phyloP scores from a whole-genome alignment of 2,888 invertebrate species.

The Andrena minutula region DNA sequence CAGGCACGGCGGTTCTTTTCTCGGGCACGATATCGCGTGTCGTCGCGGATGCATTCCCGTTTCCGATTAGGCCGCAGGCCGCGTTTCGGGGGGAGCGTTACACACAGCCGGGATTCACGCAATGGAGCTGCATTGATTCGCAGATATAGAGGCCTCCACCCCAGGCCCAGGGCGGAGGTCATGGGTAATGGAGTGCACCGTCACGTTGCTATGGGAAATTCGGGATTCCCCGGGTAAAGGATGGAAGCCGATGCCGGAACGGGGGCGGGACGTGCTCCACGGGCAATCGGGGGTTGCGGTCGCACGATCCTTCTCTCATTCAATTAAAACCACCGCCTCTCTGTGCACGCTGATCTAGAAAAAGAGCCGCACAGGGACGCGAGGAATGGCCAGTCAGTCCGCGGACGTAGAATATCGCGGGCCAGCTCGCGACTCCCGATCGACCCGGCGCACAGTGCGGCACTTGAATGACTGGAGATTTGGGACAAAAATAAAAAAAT shows the following conservation, averaged over 20 bases:
- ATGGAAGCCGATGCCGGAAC: conserved; percentile 46
- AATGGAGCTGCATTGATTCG: conserved; percentile 74
- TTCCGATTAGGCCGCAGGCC: conserved; percentile 56
- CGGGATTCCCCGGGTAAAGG: conserved; percentile 68
- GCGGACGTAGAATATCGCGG: too few species aligned
- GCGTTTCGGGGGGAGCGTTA: conserved; percentile 60
- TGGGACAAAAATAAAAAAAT: too few species aligned
- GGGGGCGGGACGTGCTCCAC: conserved; percentile 34
- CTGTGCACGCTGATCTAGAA: background rate
- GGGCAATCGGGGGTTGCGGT: conserved; percentile 28
- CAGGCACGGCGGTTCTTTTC: conserved; percentile 19
- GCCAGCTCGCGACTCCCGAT: too few species aligned
- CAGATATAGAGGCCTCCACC: conserved; percentile 65
- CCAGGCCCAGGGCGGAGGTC: conserved; percentile 74
- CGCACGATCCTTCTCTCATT: conserved; percentile 28
- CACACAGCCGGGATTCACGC: conserved; percentile 69
- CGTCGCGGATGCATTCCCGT: conserved; percentile 32
- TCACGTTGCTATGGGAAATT: conserved; percentile 74
- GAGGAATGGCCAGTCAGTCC: too few species aligned
- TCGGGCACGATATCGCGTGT: conserved; percentile 22
- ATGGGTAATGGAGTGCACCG: conserved; percentile 76
- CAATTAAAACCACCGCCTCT: conserved; percentile 27
- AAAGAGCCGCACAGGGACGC: background rate
- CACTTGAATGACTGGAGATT: too few species aligned
- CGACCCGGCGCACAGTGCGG: too few species aligned